A percentile compares a stretch with the other conserved stretches of the same genome.
phyloP scores from a whole-genome alignment of 2,113 vertebrate species.

The Cinclus cinclus region DNA sequence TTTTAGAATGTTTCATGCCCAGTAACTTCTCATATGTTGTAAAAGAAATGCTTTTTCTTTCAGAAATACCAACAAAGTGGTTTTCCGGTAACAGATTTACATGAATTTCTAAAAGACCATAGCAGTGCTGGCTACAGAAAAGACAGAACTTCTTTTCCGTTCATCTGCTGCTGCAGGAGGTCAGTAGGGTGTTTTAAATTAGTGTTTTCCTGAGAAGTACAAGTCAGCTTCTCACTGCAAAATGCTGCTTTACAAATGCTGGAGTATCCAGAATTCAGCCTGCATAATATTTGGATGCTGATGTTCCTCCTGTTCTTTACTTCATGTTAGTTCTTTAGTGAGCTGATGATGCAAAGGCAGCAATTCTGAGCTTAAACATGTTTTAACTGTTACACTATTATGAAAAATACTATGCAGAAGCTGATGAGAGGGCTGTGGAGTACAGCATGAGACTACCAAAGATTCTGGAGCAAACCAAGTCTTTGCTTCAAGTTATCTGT shows the following conservation, averaged over 20 bases:
- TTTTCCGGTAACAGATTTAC: slow-evolving; percentile 89
- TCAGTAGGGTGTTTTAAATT: slow-evolving; percentile 44
- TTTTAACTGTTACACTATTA: neutral
- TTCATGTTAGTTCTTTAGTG: neutral
- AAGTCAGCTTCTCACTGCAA: neutral
- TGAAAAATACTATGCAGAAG: neutral
- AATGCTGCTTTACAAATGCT: neutral
- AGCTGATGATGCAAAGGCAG: neutral
- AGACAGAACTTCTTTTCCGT: neutral
- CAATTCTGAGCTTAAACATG: neutral
- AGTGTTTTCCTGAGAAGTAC: neutral
- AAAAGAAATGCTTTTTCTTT: slow-evolving; percentile 19
- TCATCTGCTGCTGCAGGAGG: slow-evolving; percentile 83
- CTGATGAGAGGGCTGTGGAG: neutral
- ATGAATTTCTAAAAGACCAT: slow-evolving; percentile 83
- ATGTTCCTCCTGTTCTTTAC: neutral
- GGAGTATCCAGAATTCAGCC: neutral
- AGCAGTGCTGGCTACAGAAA: slow-evolving; percentile 26
- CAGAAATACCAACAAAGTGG: slow-evolving; percentile 90
- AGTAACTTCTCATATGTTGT: neutral
- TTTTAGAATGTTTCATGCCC: neutral
- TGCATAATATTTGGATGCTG: neutral
- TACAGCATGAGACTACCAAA: neutral
- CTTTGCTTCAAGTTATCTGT: neutral
- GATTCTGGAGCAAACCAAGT: neutral